Percentiles rank a stretch among this genome's conserved stretches.
These are phyloP conservation scores for Crotalus tigris DNA, from an alignment of 2,113 vertebrate species.

Conservation along the genomic window DNA sequence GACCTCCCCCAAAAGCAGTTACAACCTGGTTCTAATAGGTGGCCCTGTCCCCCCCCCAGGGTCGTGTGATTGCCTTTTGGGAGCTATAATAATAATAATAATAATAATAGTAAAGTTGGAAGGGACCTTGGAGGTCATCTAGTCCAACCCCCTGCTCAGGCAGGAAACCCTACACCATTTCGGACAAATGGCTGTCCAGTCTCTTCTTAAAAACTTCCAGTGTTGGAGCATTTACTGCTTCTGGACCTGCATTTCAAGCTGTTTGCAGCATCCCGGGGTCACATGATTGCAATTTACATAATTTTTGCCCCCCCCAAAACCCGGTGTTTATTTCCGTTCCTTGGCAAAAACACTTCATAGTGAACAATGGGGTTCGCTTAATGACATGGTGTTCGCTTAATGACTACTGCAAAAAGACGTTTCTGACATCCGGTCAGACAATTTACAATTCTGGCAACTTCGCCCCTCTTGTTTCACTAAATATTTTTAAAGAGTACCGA, in stretches of 20 bases:
- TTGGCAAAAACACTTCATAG: background rate
- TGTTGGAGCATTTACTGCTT: too few relatives aligned
- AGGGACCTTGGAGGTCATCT: too few relatives aligned
- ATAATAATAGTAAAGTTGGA: too few relatives aligned
- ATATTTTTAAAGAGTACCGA: too few relatives aligned
- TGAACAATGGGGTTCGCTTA: too few relatives aligned
- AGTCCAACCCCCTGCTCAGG: too few relatives aligned
- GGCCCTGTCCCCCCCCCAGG: background rate
- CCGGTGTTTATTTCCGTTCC: background rate
- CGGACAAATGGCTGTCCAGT: too few relatives aligned
- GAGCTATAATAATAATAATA: background rate
- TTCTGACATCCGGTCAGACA: background rate
- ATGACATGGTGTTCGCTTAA: background rate
- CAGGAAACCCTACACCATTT: too few relatives aligned
- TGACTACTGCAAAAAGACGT: background rate
- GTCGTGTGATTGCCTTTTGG: background rate
- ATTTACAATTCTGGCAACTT: background rate
- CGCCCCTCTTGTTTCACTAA: background rate
- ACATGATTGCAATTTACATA: background rate
- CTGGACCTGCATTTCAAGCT: too few relatives aligned
- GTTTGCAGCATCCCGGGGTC: background rate
- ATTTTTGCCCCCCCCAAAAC: background rate
- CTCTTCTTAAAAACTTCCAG: too few relatives aligned
- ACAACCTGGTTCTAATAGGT: background rate
- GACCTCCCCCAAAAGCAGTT: background rate